Evolutionary conservation across 2,888 invertebrate species (phyloP), one percentile per base, ranked within the genome.

Genomic region (Syritta pipiens): DNA sequence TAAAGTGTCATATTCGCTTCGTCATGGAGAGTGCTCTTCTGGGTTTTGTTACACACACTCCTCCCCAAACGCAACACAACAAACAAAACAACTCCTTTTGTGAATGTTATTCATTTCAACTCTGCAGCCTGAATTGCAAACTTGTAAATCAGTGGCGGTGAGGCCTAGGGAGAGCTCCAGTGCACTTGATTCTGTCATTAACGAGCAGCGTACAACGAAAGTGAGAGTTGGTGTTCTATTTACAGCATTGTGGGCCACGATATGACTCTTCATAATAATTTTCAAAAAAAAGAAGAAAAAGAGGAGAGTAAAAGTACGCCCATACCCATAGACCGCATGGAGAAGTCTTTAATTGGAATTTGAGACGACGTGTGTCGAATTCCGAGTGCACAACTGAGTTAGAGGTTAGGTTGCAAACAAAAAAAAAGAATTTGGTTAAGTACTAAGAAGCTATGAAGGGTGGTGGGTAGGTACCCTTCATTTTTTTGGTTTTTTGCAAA

Each of bases 151-250:
- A 28, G 7, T 6, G n/a, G 1, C 19, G 20, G 28, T 26, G 35
- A n/a, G n/a, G n/a, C n/a, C n/a, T n/a, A 28, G 30, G 51, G 40
- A 24, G 67, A 12, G 24, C 30, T 68, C 22, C 46, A 20, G 51
- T 24, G 19, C n/a, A 60, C 68, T 30, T 30, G 55, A 62, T 57
- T 46, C 62, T 59, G 30, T 65, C 77, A 72, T 77, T 77, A 77
- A 72, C 60, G 65, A n/a, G n/a, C 59, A 57, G 63, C 44, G 30
- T 59, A 32, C 40, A 65, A 65, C 72, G 77, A 77, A 77, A 77
- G 77, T 60, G 59, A 77, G 77, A 77, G 77, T 77, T 71, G 49
- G 59, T 72, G 71, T 77, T 71, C 71, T 53, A 77, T 59, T 65
- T 72, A 71, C 77, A 53, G 37, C 32, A 22, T 69, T 65, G 59